phyloP scores from a whole-genome alignment of 1,140 invertebrate genomes.

The Drosophila kepulauana region DNA sequence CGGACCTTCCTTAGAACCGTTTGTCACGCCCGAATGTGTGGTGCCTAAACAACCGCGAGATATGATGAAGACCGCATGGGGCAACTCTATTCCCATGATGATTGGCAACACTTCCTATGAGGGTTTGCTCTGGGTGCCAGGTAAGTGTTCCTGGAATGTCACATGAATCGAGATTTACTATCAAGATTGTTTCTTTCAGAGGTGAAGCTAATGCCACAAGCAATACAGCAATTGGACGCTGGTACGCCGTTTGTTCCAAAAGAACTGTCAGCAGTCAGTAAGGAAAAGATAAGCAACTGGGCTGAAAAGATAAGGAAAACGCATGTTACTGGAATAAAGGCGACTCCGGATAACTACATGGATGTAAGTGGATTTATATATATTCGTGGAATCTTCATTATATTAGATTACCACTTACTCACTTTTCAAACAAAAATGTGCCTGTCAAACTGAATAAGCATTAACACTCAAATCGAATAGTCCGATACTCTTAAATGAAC shows the following conservation, averaged over 20 bases:
- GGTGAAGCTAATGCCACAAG: constrained; percentile 53
- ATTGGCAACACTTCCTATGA: constrained; percentile 84
- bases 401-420: too few relatives aligned
- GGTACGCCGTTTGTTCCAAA: constrained; percentile 64
- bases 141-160: constrained; percentile 19
- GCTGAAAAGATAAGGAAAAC: constrained; percentile 53
- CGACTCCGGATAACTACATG: constrained; percentile 69
- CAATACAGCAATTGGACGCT: constrained; percentile 57
- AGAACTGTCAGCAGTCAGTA: constrained; percentile 52
- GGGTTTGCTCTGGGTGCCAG: constrained; percentile 74
- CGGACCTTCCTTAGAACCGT: constrained; percentile 83
- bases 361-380: constrained; percentile 55
- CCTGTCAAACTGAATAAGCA: too few relatives aligned
- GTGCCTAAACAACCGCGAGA: constrained; percentile 75
- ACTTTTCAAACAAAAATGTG: too few relatives aligned
- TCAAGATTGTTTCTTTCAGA: constrained; percentile 34
- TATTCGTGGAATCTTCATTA: too few relatives aligned
- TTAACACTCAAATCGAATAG: too few relatives aligned
- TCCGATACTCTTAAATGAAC: too few relatives aligned
- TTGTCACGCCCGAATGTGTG: constrained; percentile 68
- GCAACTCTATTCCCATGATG: constrained; percentile 84
- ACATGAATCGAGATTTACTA: background rate
- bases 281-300: constrained; percentile 53
- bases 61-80: constrained; percentile 81
- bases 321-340: constrained; percentile 63